These are phyloP conservation scores for Orthosia gothica DNA, from an alignment of 2,888 invertebrate genomes.

Conservation along the genomic window DNA sequence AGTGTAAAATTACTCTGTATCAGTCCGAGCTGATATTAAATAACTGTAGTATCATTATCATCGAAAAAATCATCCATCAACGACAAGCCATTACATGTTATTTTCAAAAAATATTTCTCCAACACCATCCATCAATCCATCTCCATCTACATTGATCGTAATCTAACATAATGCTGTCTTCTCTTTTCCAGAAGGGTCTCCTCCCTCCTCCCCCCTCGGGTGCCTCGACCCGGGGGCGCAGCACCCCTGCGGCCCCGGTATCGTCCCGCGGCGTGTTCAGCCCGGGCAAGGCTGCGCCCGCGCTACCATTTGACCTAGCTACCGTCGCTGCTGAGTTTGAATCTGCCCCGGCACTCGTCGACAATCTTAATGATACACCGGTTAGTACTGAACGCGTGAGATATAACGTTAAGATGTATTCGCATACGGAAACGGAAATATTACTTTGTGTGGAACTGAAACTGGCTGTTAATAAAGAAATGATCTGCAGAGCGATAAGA, in stretches of 20 bases:
- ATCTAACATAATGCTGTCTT: not conserved
- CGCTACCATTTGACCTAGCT: constrained; percentile 82
- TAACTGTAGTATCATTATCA: not conserved
- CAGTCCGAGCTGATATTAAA: not conserved
- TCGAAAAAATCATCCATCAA: not conserved
- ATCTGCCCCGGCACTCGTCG: constrained; percentile 77
- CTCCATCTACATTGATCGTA: not conserved
- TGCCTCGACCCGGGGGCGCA: constrained; percentile 79
- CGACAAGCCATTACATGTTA: not conserved
- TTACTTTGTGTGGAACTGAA: constrained; percentile 20
- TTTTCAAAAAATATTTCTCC: not conserved
- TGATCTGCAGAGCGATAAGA: not conserved
- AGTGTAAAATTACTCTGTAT: too few species aligned
- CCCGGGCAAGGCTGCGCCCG: constrained; percentile 78
- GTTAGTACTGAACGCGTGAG: constrained; percentile 68
- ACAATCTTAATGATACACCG: constrained; percentile 79
- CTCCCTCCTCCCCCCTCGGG: constrained; percentile 87
- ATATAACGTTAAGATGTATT: constrained; percentile 4
- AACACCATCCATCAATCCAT: too few species aligned
- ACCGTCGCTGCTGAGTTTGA: constrained; percentile 81
- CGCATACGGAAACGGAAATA: constrained; percentile 6
- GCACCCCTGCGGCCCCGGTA: constrained; percentile 75
- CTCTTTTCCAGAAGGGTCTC: constrained; percentile 83
- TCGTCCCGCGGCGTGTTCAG: constrained; percentile 77
- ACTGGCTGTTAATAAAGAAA: too few species aligned